A percentile compares a stretch with the other conserved stretches of the same genome.
Evolutionary conservation across 2,113 vertebrate species (phyloP).

Genomic region (Aplodontia rufa): DNA sequence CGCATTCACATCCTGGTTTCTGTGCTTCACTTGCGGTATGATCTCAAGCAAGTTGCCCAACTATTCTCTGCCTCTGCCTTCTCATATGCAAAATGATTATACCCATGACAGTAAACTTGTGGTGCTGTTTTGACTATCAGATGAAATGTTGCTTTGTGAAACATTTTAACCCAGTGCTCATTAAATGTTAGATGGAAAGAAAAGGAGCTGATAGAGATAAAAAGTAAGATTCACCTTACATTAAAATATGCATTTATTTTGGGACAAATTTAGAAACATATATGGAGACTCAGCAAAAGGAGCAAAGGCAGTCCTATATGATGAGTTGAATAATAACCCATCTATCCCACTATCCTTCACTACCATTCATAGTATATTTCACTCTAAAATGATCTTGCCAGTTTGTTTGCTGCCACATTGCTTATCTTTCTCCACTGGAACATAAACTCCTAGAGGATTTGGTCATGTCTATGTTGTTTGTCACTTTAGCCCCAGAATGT

Average conservation of each 20-base stretch:
- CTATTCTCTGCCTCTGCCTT: background rate
- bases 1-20: background rate
- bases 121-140: background rate
- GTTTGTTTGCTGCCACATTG: background rate
- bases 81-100: background rate
- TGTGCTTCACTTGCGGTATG: background rate
- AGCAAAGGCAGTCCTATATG: background rate
- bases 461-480: background rate
- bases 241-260: background rate
- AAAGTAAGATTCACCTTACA: background rate
- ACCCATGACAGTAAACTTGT: background rate
- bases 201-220: background rate
- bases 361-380: background rate
- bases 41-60: background rate
- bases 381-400: background rate
- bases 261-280: background rate
- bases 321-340: background rate
- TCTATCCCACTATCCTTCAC: fast-evolving
- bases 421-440: background rate
- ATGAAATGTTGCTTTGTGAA: background rate
- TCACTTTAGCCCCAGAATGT: background rate
- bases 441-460: background rate
- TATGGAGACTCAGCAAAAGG: background rate
- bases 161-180: background rate
- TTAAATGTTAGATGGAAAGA: background rate